Evolutionary conservation across 2,797 vertebrate species (phyloP).

Genomic region (Garrulus glandarius): DNA sequence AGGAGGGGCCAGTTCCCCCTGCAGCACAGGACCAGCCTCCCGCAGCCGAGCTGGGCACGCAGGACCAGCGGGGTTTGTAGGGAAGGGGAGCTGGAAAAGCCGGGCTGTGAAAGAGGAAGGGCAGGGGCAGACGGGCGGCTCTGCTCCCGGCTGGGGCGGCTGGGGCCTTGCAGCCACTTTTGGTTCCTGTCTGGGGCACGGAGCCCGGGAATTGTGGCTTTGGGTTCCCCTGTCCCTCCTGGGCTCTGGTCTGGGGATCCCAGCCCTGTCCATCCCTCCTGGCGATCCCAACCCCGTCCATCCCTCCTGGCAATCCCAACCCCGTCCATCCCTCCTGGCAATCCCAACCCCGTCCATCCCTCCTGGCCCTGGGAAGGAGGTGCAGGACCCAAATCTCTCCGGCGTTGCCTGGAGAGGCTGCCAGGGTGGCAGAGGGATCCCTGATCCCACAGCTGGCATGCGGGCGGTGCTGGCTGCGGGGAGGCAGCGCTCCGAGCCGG

Average conservation of each 20-base stretch:
- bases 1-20: too few species aligned
- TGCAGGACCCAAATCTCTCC: background rate
- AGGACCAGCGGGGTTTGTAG: background rate
- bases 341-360: background rate
- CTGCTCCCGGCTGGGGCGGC: background rate
- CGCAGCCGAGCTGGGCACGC: fast-evolving
- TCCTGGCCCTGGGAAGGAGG: background rate
- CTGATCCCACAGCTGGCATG: background rate
- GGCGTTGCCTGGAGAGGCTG: background rate
- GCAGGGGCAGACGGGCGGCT: background rate
- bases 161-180: background rate
- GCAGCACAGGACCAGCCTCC: too few species aligned
- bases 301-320: background rate
- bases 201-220: background rate
- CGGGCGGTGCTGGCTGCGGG: background rate
- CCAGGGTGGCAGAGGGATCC: background rate
- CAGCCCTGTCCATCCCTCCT: too few species aligned
- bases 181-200: background rate
- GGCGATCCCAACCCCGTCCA: background rate
- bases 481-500: background rate
- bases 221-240: fast-evolving
- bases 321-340: too few species aligned
- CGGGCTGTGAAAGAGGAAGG: background rate
- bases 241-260: background rate
- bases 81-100: background rate